A percentile compares a stretch with the other conserved stretches of the same genome.
These are phyloP conservation scores for Cryptocheilus praepositus DNA, from an alignment of 2,888 invertebrate genomes.

Conservation along the genomic window DNA sequence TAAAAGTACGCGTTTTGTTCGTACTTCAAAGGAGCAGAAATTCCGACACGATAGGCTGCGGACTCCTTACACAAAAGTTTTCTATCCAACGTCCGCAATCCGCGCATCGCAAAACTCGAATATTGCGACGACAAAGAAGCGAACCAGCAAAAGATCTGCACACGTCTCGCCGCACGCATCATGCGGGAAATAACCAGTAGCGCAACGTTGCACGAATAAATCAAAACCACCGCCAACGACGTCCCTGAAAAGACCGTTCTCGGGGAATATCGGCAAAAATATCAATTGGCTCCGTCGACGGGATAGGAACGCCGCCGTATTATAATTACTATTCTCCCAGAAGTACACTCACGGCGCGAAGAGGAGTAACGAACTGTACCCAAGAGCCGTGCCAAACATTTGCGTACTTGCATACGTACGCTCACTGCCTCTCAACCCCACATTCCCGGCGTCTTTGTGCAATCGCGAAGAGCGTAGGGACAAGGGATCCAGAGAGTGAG, in stretches of 20 bases:
- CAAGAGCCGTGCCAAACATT: conserved; percentile 53
- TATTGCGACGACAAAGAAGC: too few species aligned
- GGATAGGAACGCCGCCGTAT: conserved; percentile 38
- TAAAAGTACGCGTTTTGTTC: too few species aligned
- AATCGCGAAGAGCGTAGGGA: conserved; percentile 22
- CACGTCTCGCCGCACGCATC: too few species aligned
- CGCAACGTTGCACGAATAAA: too few species aligned
- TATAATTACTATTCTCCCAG: conserved; percentile 58
- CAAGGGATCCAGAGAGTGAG: not conserved
- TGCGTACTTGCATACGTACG: conserved; percentile 20
- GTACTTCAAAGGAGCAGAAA: too few species aligned
- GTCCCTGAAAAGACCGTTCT: not conserved
- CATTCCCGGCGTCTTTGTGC: conserved; percentile 48
- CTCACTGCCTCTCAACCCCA: conserved; percentile 5
- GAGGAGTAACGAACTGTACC: conserved; percentile 53
- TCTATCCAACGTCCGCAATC: too few species aligned
- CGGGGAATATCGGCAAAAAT: not conserved
- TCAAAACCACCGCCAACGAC: not conserved
- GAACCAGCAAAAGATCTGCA: too few species aligned
- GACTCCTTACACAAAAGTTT: too few species aligned
- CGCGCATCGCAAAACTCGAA: too few species aligned
- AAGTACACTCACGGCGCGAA: conserved; percentile 50
- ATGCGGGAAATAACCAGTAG: too few species aligned
- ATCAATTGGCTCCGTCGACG: not conserved
- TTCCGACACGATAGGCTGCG: too few species aligned